A percentile compares a stretch with the other conserved stretches of the same genome.
phyloP scores from a whole-genome alignment of 2,797 vertebrate genomes.

The Galagoides demidoff region DNA sequence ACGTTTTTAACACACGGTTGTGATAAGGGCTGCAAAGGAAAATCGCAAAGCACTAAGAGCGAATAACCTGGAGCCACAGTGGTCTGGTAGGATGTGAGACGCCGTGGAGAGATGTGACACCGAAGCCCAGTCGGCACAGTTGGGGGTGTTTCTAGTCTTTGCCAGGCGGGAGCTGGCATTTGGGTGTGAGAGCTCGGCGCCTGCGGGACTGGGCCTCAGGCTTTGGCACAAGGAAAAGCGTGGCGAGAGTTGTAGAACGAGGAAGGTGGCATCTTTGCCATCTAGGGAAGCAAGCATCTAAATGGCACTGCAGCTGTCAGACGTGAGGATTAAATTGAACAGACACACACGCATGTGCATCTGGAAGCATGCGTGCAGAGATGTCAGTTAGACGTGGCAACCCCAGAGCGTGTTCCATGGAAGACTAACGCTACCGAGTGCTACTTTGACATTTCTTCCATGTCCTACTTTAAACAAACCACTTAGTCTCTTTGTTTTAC shows the following conservation, averaged over 20 bases:
- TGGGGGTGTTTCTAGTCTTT: neutral
- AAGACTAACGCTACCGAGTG: neutral
- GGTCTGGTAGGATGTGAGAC: neutral
- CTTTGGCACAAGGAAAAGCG: neutral
- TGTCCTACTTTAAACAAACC: neutral
- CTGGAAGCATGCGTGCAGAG: rapidly evolving
- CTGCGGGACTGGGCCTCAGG: too few species aligned
- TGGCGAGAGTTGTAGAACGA: neutral
- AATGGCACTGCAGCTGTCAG: neutral
- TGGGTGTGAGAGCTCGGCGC: neutral
- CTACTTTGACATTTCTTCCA: neutral
- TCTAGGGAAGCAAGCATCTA: neutral
- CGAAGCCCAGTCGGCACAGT: neutral
- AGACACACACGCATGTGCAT: rapidly evolving
- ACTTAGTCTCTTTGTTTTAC: neutral
- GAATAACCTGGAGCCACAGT: neutral
- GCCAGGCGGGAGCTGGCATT: neutral
- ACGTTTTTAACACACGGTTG: neutral
- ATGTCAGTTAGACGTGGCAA: rapidly evolving
- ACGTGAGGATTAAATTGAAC: neutral
- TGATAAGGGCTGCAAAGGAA: neutral
- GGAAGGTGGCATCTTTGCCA: neutral
- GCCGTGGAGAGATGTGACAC: neutral
- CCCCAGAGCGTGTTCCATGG: neutral
- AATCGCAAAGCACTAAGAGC: neutral